phyloP scores from a whole-genome alignment of 1,140 invertebrate species.

The Temnothorax nylanderi region DNA sequence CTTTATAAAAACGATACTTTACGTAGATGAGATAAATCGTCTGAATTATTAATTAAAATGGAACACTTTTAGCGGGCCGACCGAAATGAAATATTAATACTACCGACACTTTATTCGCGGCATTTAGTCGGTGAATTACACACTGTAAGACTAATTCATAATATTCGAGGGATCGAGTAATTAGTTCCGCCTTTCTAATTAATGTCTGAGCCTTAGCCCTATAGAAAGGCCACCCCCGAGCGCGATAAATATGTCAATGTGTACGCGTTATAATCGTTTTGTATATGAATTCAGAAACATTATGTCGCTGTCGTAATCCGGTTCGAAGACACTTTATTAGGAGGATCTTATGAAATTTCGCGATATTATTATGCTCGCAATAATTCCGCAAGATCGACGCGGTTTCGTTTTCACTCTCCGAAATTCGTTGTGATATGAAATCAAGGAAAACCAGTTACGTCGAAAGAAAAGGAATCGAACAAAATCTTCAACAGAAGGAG shows the following conservation, averaged over 20 bases:
- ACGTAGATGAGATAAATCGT: slow-evolving; percentile 43
- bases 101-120: slow-evolving; percentile 44
- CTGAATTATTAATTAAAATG: slow-evolving; percentile 53
- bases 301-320: slow-evolving; percentile 48
- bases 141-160: slow-evolving; percentile 50
- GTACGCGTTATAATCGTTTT: slow-evolving; percentile 40
- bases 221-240: slow-evolving; percentile 40
- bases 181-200: slow-evolving; percentile 68
- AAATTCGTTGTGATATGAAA: slow-evolving; percentile 38
- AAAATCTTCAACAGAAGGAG: slow-evolving; percentile 21
- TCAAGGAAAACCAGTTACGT: slow-evolving; percentile 32
- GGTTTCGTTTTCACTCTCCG: background rate
- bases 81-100: slow-evolving; percentile 58
- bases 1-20: background rate
- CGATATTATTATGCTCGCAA: background rate
- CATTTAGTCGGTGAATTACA: slow-evolving; percentile 59
- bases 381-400: slow-evolving; percentile 28
- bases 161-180: slow-evolving; percentile 56
- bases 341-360: slow-evolving; percentile 21
- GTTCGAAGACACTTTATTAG: slow-evolving; percentile 46
- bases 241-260: slow-evolving; percentile 66
- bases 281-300: slow-evolving; percentile 59
- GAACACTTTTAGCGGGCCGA: slow-evolving; percentile 41
- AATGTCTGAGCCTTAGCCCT: slow-evolving; percentile 57
- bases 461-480: background rate